Conservation (phyloP, 2,113 vertebrate genomes). For the Strix aluco region DNA sequence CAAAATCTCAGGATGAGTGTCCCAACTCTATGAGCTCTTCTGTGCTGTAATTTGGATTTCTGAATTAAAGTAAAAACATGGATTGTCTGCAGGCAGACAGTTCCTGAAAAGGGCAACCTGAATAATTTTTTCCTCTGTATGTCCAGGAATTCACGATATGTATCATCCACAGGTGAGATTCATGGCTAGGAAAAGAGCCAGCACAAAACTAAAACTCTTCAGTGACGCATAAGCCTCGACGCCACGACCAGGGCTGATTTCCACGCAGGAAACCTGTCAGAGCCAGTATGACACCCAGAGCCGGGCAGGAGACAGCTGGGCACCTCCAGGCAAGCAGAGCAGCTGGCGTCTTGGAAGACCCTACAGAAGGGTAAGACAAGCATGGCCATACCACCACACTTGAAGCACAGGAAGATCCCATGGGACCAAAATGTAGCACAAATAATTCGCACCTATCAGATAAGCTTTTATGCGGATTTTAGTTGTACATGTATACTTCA, state of each 20-base stretch:
- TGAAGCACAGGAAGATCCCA: neutral
- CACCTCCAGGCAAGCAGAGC: neutral
- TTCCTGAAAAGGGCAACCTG: neutral
- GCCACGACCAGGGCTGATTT: fast-evolving
- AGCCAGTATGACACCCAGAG: neutral
- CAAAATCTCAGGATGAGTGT: neutral
- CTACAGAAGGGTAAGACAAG: neutral
- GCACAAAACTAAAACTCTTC: neutral
- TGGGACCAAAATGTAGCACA: fast-evolving
- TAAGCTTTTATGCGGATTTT: neutral
- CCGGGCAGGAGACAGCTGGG: neutral
- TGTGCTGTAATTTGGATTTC: neutral
- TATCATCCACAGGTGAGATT: neutral
- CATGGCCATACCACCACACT: neutral
- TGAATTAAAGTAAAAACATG: neutral
- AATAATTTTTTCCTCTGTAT: neutral
- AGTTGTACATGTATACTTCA: fast-evolving
- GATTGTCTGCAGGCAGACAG: neutral
- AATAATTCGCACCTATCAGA: fast-evolving
- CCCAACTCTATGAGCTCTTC: neutral
- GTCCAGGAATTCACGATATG: neutral
- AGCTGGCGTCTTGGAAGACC: neutral
- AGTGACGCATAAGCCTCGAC: fast-evolving
- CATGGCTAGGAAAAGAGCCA: neutral
- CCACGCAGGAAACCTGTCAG: neutral